Evolutionary conservation across 2,113 vertebrate species (phyloP).

Genomic region (Xiphorhynchus elegans): DNA sequence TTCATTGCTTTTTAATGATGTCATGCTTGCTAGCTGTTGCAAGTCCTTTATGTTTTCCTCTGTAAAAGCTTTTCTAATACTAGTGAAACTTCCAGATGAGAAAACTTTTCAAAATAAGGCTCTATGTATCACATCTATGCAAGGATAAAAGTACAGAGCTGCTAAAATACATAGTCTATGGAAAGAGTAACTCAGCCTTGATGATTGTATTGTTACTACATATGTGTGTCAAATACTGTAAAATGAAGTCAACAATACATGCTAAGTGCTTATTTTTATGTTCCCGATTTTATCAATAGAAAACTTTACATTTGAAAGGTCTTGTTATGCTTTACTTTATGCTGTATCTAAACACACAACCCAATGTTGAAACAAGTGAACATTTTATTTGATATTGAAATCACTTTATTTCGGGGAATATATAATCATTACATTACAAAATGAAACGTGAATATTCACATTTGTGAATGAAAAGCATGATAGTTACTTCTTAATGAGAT

Average conservation of each 20-base stretch:
- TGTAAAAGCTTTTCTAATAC: constrained; percentile 52
- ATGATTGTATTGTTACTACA: not conserved
- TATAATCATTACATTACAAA: not conserved
- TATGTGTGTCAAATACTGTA: not conserved
- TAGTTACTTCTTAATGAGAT: not conserved
- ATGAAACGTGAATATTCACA: not conserved
- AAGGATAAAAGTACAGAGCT: not conserved
- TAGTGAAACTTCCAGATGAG: constrained; percentile 66
- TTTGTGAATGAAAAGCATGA: not conserved
- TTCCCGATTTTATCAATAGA: not conserved
- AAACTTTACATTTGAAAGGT: not conserved
- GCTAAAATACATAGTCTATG: not conserved
- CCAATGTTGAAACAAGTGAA: not conserved
- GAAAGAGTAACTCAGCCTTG: not conserved
- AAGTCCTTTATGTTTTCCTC: constrained; percentile 55
- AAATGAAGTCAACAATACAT: not conserved
- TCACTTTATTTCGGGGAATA: not conserved
- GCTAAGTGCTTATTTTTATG: not conserved
- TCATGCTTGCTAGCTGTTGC: constrained; percentile 69
- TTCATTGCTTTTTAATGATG: constrained; percentile 76
- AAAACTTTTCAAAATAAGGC: constrained; percentile 41
- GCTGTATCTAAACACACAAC: not conserved
- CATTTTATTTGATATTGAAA: not conserved
- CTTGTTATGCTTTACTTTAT: not conserved
- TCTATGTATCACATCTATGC: not conserved